Evolutionary conservation across 2,113 vertebrate species (phyloP), one percentile per base, ranked within the genome.

Genomic region (Marcusenius ussheri): DNA sequence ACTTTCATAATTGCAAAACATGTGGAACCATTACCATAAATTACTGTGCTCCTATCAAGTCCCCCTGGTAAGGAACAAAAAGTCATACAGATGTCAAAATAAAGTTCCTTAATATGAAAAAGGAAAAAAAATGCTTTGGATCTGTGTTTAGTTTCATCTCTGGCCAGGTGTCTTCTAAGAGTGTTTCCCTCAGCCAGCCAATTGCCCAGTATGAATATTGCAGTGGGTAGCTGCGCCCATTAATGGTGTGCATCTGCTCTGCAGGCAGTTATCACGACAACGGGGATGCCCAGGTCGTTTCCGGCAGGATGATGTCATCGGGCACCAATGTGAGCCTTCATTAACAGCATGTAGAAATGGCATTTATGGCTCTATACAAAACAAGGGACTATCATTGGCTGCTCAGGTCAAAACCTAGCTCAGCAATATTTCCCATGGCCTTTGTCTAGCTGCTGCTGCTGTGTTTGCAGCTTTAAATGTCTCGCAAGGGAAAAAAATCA

Each of bases 251-350:
- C 62, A 70, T 86, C 53, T 49, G 77, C 87, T 39, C 51, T 9
- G 85, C 91, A 51, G 15, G 50, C 90, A n/a, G 93, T 95, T 94
- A 93, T 95, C 93, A 90, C 93, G 94, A 95, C 95, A 94, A 95
- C 94, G 83, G 90, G 87, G 89, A 90, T 91, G 89, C 84, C 87
- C 90, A 91, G 89, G 80, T 90, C 21, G 49, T 70, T 89, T 84
- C 91, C 74, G 6, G 74, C 62, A 70, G 62, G 62, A 70, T 70
- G 62, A 70, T 70, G 62, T 70, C 51, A 90, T 88, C 88, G 84
- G 45, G 11, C 70, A 58, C 74, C 77, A 91, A 89, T 91, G 74
- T 80, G 90, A 83, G 91, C 45, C 56, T 39, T 80, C 27, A 74
- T 85, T 87, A 88, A 90, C 89, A 89, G 87, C 88, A 42, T 42